Evolutionary conservation across 1,140 invertebrate species (phyloP), one percentile per base, ranked within the genome.

Genomic region (Drosophila erecta): DNA sequence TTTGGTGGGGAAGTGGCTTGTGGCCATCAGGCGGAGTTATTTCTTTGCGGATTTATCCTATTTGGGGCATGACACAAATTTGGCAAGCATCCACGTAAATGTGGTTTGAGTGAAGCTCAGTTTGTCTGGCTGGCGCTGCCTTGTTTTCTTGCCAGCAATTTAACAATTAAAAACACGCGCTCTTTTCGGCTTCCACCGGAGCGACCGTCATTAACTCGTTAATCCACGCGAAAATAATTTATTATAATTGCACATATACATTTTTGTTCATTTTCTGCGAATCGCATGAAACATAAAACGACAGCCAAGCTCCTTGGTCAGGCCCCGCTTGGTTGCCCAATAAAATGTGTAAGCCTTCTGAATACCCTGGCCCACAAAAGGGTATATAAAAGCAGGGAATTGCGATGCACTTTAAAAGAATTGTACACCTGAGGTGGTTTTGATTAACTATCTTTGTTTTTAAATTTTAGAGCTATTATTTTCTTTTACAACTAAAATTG

Each of bases 51-150:
- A 87, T 83, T 71, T 84, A 70, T 77, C 83, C 76, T 89, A 87
- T 87, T 89, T 87, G 84, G 84, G 85, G 85, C 83, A 87, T 89
- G 83, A 87, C 84, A 87, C 85, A 87, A 89, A 89, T 87, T 87
- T 87, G 84, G 84, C 77, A 87, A 87, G 47, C 67, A 53, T 53
- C 73, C 40, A 40, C 75, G 44, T 58, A 74, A 44, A 30, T 51
- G 50, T 40, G 50, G 56, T 65, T 27, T 67, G 53, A 35, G 41
- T 67, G 20, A n/a, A 46, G 38, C 53, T 75, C 41, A 41, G 38
- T 37, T 38, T 38, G 30, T 10, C 30, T 49, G 53, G 44, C 50
- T 49, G 56, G 4, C 24, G 30, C 59, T 66, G 30, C 37, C 40
- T 76, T 77, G 59, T 89, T 87, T 87, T 89, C 80, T 81, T 81